Evolutionary conservation across 2,888 invertebrate species (phyloP), one percentile per base, ranked within the genome.

Genomic region (Nudaria mundana): DNA sequence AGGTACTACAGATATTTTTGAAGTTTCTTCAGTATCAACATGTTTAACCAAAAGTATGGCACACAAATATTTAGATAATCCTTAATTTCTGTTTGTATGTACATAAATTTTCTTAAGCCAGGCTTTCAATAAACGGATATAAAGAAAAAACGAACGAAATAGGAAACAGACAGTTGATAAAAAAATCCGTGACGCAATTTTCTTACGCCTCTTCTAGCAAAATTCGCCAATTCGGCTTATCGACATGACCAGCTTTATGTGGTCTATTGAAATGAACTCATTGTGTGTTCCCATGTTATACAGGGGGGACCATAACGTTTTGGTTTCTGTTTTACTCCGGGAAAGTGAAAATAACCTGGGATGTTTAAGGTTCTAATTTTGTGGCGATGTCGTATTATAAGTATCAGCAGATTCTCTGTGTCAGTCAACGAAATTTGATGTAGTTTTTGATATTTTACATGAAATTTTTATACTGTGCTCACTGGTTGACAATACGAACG

Each of bases 71-170:
- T n/a, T n/a, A n/a, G n/a, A n/a, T n/a, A n/a, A n/a, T n/a, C 49
- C 47, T 48, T 56, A 52, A 63, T 63, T 60, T 52, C 38, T 48
- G 53, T 58, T 53, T 47, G 66, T 66, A 72, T 62, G 68, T 70
- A 77, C 73, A 79, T 81, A 80, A 81, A 82, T 81, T 78, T 53
- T 63, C 65, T 66, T 73, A 77, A 80, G 70, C 76, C 73, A 48
- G 70, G 65, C 67, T 68, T 66, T 76, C 76, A 81, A 82, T 82
- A 81, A 80, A 76, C 75, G 75, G 63, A 76, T 75, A 76, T 67
- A 73, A 71, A 64, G 65, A 63, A 74, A 70, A 56, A 60, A 54
- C 69, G 72, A 75, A 74, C 75, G 74, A 77, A 81, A 81, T 79
- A 83, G 77, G 76, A 77, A 81, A 76, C 77, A 77, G 74, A 71